Evolutionary conservation across 1,140 invertebrate species (phyloP).

Genomic region (Formica selysi): DNA sequence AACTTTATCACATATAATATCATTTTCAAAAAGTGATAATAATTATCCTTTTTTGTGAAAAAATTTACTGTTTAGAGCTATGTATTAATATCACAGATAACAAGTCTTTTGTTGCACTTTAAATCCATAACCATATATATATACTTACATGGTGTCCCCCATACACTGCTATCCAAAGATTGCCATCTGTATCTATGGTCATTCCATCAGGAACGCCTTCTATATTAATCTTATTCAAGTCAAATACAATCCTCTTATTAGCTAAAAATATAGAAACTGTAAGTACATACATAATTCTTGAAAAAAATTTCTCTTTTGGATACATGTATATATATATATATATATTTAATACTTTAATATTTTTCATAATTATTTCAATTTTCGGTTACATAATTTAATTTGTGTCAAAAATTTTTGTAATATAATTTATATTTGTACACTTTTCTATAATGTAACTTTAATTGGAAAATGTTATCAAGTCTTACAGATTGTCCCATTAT

Average conservation of each 20-base stretch:
- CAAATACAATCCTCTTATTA: slow-evolving; percentile 76
- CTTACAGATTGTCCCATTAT: slow-evolving; percentile 85
- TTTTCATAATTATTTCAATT: background rate
- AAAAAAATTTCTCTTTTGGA: background rate
- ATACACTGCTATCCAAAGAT: slow-evolving; percentile 90
- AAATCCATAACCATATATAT: background rate
- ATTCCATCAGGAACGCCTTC: slow-evolving; percentile 90
- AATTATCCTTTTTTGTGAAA: background rate
- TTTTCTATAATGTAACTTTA: slow-evolving; percentile 1
- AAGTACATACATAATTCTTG: background rate
- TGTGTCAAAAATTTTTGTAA: background rate
- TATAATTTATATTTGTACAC: background rate
- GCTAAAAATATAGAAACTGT: slow-evolving; percentile 60
- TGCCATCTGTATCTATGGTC: slow-evolving; percentile 89
- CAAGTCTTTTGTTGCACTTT: background rate
- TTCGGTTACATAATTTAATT: background rate
- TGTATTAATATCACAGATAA: slow-evolving; percentile 25
- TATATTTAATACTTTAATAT: background rate
- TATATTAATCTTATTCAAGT: slow-evolving; percentile 80
- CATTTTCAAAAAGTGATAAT: background rate
- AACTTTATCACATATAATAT: background rate
- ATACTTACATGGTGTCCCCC: slow-evolving; percentile 85
- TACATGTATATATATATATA: no score
- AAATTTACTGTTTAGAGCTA: slow-evolving; percentile 12
- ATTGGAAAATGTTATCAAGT: slow-evolving; percentile 75